Evolutionary conservation across 2,797 vertebrate species (phyloP), one percentile per base, ranked within the genome.

Genomic region (Bovichtus diacanthus): DNA sequence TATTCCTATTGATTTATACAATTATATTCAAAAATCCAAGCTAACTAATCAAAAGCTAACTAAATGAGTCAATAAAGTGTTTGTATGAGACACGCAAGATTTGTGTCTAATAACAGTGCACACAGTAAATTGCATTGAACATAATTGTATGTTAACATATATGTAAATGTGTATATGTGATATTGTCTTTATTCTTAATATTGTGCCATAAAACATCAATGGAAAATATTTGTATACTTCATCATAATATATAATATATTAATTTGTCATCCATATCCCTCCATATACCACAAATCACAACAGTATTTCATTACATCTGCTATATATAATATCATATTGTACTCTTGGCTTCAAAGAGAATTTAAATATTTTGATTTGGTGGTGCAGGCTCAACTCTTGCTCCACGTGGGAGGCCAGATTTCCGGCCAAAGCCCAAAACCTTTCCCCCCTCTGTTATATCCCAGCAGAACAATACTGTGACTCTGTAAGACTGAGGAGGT

Each of bases 361-460:
- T 68, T n/a, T 3, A n/a, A 19, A 55, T 46, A 36, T 67, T 56
- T 12, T 6, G 12, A 13, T 18, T n/a, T 41, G 2, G 6, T 43
- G 34, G 7, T 16, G 25, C 25, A 61, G 43, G 8, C 36, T 68
- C 15, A 43, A 18, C 8, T 49, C 7, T 13, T 47, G 9, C 25
- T 66, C 8, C n/a, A 43, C 31, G 56, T 72, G 36, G 36, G 69
- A 73, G 46, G 58, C 34, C 60, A 56, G 53, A 75, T 21, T 46
- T 21, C 13, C 36, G 19, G 67, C 11, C 31, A 70, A 29, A 70
- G 74, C 19, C 34, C 43, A 61, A n/a, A 63, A 23, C 34, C 59
- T 27, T 7, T 46, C 78, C 66, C 13, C 10, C 13, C 44, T 50
- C 15, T 3, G n/a, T 69, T 43, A 43, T 36, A 29, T 39, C 61